Conservation (phyloP, 2,888 invertebrate species). For the Dexiosoma caninum region DNA sequence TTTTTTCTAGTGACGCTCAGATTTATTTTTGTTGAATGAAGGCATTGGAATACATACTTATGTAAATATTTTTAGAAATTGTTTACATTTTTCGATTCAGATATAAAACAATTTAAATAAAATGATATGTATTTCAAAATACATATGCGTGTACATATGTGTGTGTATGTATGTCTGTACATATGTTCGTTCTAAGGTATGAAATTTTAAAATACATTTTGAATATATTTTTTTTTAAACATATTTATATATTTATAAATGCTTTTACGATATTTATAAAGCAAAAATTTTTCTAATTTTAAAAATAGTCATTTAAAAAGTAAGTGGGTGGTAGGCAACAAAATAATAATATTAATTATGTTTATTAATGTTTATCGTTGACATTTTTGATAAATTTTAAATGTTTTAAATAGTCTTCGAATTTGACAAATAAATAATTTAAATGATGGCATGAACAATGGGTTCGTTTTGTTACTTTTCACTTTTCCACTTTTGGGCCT, state of each 20-base stretch:
- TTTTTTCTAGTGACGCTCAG: conserved; percentile 16
- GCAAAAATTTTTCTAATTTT: conserved; percentile 31
- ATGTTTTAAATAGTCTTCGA: conserved; percentile 23
- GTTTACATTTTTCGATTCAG: conserved; percentile 33
- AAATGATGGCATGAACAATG: not conserved
- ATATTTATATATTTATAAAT: conserved; percentile 25
- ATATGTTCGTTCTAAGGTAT: no score
- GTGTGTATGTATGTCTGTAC: no score
- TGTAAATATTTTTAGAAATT: conserved; percentile 60
- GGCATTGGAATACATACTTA: conserved; percentile 42
- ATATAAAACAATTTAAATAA: conserved; percentile 15
- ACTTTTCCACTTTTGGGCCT: no score
- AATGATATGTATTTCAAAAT: conserved; percentile 18
- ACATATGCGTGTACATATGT: no score
- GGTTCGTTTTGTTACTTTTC: no score
- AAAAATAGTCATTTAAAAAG: conserved; percentile 20
- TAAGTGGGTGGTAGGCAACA: conserved; percentile 34
- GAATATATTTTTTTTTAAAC: conserved; percentile 1
- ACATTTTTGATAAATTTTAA: conserved; percentile 46
- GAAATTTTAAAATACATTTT: not conserved
- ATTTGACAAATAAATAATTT: conserved; percentile 17
- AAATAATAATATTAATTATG: conserved; percentile 11
- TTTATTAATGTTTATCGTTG: not conserved
- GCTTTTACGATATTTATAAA: conserved; percentile 8
- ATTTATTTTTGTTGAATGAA: conserved; percentile 31